Base-by-base conservation (phyloP, 2,888 invertebrate species). In the Eugnorisma glareosa region DNA sequence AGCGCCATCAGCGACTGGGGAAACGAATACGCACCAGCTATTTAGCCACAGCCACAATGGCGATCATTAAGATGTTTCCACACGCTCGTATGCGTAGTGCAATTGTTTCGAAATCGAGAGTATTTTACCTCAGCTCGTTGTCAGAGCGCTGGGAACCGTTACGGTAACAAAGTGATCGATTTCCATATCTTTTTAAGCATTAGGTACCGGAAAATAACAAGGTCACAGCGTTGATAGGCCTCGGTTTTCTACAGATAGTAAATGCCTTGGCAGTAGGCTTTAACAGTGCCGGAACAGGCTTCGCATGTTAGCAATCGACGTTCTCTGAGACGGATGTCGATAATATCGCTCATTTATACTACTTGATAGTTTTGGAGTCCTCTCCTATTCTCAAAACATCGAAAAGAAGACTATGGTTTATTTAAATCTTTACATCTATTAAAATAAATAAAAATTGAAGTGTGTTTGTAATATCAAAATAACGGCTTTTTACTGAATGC, bases 81-180 rank as follows among this genome's bases (percentile, higher is more conserved):
- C 96, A 95, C 93, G 91, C 90, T 90, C 84, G 89, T 90, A 91
- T 93, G 94, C 94, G 94, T 95, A 93, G 90, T 91, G 93, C 92
- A 92, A 93, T 93, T 94, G 93, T 96, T 95, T 95, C 94, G 96
- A 96, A 96, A 96, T 92, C 94, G 95, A 96, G 94, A 96, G 96
- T 96, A 92, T 87, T 89, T 90, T 85, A 86, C 86, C 83, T 82
- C 80, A 79, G 84, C 85, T 81, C 82, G 77, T 83, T 75, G 83
- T 83, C 85, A 75, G 79, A 78, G 77, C 79, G 83, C 81, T 86
- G 88, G 83, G 89, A 86, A 88, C 84, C 67, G 86, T 89, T 90
- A 88, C 83, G 87, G 87, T 86, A 89, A 86, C 83, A 83, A 74
- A 77, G 82, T 72, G 76, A 85, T 87, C 81, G 84, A 82, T 90